Evolutionary conservation across 2,113 vertebrate genomes (phyloP).

Genomic region (Columba livia): DNA sequence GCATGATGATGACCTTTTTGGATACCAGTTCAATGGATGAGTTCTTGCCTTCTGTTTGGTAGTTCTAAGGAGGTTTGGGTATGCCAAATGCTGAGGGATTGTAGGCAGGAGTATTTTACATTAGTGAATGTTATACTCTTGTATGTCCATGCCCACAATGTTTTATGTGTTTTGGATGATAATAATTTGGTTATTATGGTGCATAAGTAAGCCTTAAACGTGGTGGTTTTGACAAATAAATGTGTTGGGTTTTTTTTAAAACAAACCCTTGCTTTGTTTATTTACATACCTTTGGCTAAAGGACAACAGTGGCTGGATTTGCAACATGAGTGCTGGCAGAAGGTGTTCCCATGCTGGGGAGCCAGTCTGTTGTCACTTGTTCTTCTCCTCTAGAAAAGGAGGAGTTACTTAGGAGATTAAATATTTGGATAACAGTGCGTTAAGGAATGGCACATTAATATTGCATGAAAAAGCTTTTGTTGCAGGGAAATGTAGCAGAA

Average conservation of each 20-base stretch:
- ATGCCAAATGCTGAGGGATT: not conserved
- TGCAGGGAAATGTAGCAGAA: not conserved
- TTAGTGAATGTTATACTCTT: not conserved
- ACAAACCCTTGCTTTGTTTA: not conserved
- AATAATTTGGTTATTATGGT: not conserved
- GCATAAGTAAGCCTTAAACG: not conserved
- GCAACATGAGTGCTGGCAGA: not conserved
- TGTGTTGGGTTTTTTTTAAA: not conserved
- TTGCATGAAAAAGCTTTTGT: constrained; percentile 54
- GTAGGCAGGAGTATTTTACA: not conserved
- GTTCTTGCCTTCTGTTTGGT: constrained; percentile 11
- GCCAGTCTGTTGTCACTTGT: constrained; percentile 38
- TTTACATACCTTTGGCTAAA: not conserved
- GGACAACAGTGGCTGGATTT: not conserved
- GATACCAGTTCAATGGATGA: not conserved
- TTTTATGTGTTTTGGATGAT: not conserved
- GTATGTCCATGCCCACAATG: not conserved
- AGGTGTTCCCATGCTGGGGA: constrained; percentile 33
- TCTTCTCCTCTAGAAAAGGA: not conserved
- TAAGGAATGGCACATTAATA: not conserved
- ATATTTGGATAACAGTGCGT: constrained; percentile 20
- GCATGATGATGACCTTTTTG: constrained; percentile 31
- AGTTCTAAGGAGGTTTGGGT: not conserved
- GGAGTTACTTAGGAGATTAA: not conserved
- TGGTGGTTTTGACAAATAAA: not conserved